Evolutionary conservation across 2,113 vertebrate species (phyloP).

Genomic region (Cebidichthys violaceus): DNA sequence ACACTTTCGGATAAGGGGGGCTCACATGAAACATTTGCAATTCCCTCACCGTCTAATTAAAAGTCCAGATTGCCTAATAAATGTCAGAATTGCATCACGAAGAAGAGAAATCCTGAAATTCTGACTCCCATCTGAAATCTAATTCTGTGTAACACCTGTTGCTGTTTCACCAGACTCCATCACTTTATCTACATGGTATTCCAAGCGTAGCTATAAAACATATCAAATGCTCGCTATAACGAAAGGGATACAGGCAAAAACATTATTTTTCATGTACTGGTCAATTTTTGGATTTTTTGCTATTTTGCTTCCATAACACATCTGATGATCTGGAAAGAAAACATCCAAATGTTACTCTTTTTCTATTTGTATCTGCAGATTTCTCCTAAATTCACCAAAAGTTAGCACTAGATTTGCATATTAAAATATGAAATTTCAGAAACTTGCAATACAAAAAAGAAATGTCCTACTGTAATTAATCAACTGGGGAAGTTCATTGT

Average conservation of each 20-base stretch:
- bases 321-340: not conserved
- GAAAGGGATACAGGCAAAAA: not conserved
- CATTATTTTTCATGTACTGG: no score
- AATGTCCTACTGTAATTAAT: not conserved
- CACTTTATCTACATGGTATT: constrained; percentile 18
- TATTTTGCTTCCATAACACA: not conserved
- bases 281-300: no score
- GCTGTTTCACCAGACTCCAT: constrained; percentile 58
- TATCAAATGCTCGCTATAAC: constrained; percentile 20
- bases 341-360: not conserved
- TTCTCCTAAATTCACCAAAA: not conserved
- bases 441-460: not conserved
- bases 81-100: constrained; percentile 72
- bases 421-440: not conserved
- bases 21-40: constrained; percentile 57
- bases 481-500: not conserved
- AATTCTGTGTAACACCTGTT: constrained; percentile 58
- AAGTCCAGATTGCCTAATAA: constrained; percentile 71
- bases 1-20: constrained; percentile 55
- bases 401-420: not conserved
- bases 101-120: constrained; percentile 50
- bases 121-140: constrained; percentile 49
- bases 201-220: not conserved
- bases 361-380: not conserved
- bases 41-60: constrained; percentile 69